A percentile compares a stretch with the other conserved stretches of the same genome.
Evolutionary conservation across 2,888 invertebrate species (phyloP).

Genomic region (Heliconius ismenius): DNA sequence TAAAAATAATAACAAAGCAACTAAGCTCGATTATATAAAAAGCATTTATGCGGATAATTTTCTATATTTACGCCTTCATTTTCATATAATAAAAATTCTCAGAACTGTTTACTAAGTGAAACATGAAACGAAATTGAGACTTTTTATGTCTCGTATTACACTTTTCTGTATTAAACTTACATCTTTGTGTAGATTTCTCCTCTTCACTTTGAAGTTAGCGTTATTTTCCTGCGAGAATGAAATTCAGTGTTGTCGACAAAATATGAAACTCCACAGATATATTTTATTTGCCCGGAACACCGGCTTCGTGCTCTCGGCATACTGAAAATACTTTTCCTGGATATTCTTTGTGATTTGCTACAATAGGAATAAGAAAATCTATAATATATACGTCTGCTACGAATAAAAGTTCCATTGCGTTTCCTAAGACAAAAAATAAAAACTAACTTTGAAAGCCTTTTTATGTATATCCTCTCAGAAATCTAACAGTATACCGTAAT

Average conservation of each 20-base stretch:
- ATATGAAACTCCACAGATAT: constrained; percentile 33
- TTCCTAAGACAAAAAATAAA: neutral
- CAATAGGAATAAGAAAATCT: neutral
- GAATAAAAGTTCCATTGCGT: neutral
- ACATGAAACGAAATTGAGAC: constrained; percentile 1
- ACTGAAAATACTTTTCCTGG: constrained; percentile 24
- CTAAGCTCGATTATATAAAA: too few species aligned
- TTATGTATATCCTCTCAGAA: neutral
- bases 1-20: too few species aligned
- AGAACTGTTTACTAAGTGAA: neutral
- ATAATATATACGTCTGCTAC: neutral
- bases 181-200: constrained; percentile 29
- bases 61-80: neutral
- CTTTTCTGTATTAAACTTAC: constrained; percentile 25
- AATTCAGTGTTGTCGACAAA: constrained; percentile 40
- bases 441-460: neutral
- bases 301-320: constrained; percentile 29
- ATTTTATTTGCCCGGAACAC: constrained; percentile 35
- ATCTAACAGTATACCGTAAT: neutral
- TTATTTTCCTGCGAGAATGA: constrained; percentile 42
- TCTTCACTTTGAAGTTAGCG: constrained; percentile 32
- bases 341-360: constrained; percentile 24
- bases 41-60: neutral
- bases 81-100: neutral
- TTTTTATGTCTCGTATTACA: constrained; percentile 10